Evolutionary conservation across 1,140 invertebrate genomes (phyloP), one percentile per base, ranked within the genome.

Genomic region (Ceratosolen solmsi): DNA sequence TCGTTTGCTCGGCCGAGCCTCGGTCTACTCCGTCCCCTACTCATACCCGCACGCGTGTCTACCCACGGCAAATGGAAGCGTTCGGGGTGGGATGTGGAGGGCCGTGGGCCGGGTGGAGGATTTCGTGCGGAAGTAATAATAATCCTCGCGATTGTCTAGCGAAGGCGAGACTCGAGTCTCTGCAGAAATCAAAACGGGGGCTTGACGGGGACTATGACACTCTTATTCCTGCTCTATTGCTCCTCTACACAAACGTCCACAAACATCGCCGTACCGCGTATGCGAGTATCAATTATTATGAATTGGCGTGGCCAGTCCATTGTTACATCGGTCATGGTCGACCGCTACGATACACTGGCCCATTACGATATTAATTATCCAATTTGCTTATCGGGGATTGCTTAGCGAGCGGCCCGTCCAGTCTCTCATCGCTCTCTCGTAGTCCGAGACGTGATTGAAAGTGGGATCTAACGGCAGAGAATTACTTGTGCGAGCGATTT

Each of bases 181-280:
- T 81, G 83, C 85, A 84, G 85, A 86, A 89, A 89, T 89, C 87
- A 89, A 84, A 85, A 85, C 84, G 79, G 85, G n/a, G 86, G 86
- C 89, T 38, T 22, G 89, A 89, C 87, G 84, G 86, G 86, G 87
- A 87, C 89, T 90, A 90, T 90, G 88, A 90, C 89, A 89, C 88
- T 87, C 86, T 83, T 85, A 87, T 84, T 86, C 65, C n/a, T n/a
- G n/a, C n/a, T n/a, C n/a, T n/a, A n/a, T n/a, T n/a, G n/a, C n/a
- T n/a, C n/a, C n/a, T n/a, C n/a, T n/a, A n/a, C n/a, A n/a, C n/a
- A n/a, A n/a, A n/a, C n/a, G n/a, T n/a, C n/a, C n/a, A n/a, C n/a
- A n/a, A n/a, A n/a, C n/a, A n/a, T n/a, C n/a, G n/a, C n/a, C n/a
- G n/a, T n/a, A n/a, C n/a, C n/a, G n/a, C n/a, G n/a, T n/a, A n/a